phyloP scores from a whole-genome alignment of 2,888 invertebrate species.

The Drosophila algonquin region DNA sequence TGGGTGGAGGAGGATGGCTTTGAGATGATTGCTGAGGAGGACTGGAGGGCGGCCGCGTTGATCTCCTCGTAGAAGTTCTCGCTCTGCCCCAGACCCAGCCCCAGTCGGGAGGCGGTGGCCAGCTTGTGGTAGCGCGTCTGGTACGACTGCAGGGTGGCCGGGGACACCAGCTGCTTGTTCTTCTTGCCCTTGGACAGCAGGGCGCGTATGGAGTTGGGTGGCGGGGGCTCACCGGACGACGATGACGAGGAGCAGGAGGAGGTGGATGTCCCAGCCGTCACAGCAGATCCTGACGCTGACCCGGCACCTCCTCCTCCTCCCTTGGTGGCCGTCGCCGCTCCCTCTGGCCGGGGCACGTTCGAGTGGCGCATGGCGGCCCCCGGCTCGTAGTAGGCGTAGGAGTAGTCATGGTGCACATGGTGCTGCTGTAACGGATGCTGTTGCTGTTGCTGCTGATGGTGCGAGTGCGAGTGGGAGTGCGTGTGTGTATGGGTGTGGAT shows the following conservation, averaged over 20 bases:
- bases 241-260: not conserved
- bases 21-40: not conserved
- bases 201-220: slow-evolving; percentile 83
- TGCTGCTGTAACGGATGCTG: slow-evolving; percentile 13
- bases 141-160: slow-evolving; percentile 86
- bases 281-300: not conserved
- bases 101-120: slow-evolving; percentile 13
- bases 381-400: slow-evolving; percentile 92
- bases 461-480: not conserved
- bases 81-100: slow-evolving; percentile 17
- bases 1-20: not conserved
- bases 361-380: slow-evolving; percentile 87
- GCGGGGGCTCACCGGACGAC: slow-evolving; percentile 71
- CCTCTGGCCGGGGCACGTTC: slow-evolving; percentile 87
- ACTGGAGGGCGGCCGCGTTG: slow-evolving; percentile 71
- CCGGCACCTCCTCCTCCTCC: not conserved
- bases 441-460: slow-evolving; percentile 53
- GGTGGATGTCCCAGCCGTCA: slow-evolving; percentile 19
- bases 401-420: slow-evolving; percentile 87
- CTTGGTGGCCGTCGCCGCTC: not conserved
- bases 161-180: slow-evolving; percentile 81
- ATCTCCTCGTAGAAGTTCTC: slow-evolving; percentile 82
- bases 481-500: not conserved
- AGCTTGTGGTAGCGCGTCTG: slow-evolving; percentile 89
- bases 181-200: slow-evolving; percentile 83